These are phyloP conservation scores for Dryobotodes eremita DNA, from an alignment of 2,888 invertebrate genomes.

Conservation along the genomic window DNA sequence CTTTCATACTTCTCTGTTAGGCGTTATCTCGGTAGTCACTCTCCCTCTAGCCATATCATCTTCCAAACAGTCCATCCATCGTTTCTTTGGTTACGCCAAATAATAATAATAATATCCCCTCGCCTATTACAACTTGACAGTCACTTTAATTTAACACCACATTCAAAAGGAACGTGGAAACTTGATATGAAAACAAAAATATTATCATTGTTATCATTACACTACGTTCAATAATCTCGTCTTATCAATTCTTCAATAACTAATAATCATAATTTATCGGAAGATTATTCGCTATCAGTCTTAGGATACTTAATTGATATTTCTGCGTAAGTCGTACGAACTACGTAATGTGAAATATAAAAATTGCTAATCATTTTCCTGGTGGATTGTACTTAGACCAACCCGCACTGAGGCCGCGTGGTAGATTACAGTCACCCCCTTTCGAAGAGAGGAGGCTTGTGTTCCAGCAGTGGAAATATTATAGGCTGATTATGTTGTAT, in stretches of 20 bases:
- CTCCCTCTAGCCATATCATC: not conserved
- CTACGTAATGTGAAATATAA: not conserved
- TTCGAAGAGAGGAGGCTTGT: too few relatives aligned
- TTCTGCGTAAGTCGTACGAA: slow-evolving; percentile 35
- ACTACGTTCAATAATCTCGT: slow-evolving; percentile 43
- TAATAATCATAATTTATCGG: slow-evolving; percentile 54
- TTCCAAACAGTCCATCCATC: not conserved
- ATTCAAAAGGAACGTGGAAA: slow-evolving; percentile 9
- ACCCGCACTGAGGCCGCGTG: too few relatives aligned
- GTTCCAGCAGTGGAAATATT: too few relatives aligned
- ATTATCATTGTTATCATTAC: slow-evolving; percentile 50
- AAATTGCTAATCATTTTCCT: slow-evolving; percentile 20
- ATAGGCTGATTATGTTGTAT: too few relatives aligned
- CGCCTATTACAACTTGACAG: not conserved
- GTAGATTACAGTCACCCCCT: too few relatives aligned
- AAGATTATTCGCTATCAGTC: slow-evolving; percentile 54
- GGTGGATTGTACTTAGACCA: too few relatives aligned
- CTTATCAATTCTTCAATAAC: slow-evolving; percentile 47
- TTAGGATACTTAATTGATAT: slow-evolving; percentile 55
- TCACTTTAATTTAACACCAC: not conserved
- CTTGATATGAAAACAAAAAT: slow-evolving; percentile 42
- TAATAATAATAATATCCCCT: too few relatives aligned
- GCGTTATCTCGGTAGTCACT: not conserved
- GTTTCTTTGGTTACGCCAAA: not conserved
- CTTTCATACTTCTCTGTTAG: not conserved